These are phyloP conservation scores for Petrophora chlorosata DNA, from an alignment of 2,888 invertebrate species.

Conservation along the genomic window DNA sequence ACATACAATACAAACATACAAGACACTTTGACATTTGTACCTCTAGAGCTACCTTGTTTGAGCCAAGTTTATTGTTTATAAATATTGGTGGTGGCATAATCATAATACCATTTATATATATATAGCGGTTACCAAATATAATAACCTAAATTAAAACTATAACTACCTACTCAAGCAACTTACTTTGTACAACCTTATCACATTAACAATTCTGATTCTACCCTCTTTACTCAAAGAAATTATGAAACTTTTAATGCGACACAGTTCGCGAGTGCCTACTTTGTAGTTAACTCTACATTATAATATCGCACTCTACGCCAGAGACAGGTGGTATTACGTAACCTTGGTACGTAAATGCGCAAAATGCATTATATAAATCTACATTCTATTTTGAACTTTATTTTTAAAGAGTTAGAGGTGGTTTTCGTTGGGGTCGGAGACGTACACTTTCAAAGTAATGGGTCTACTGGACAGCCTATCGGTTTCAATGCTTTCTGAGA, in stretches of 20 bases:
- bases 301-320: constrained; percentile 22
- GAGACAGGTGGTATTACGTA: constrained; percentile 45
- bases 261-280: neutral
- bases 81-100: neutral
- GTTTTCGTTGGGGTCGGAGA: neutral
- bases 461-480: constrained; percentile 6
- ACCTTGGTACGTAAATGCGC: constrained; percentile 42
- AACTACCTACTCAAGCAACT: neutral
- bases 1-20: neutral
- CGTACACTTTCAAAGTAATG: constrained; percentile 22
- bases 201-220: neutral
- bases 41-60: constrained; percentile 2
- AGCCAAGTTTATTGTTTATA: neutral
- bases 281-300: constrained; percentile 8
- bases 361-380: constrained; percentile 16
- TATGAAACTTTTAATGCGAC: neutral
- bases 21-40: constrained; percentile 5
- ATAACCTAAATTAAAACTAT: neutral
- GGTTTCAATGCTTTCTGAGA: constrained; percentile 18
- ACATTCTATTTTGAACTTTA: constrained; percentile 12
- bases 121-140: neutral
- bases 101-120: neutral
- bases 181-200: neutral
- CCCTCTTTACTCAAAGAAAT: neutral
- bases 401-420: neutral